A percentile compares a stretch with the other conserved stretches of the same genome.
Evolutionary conservation across 1,140 invertebrate genomes (phyloP).

Genomic region (Drosophila kanapiae): DNA sequence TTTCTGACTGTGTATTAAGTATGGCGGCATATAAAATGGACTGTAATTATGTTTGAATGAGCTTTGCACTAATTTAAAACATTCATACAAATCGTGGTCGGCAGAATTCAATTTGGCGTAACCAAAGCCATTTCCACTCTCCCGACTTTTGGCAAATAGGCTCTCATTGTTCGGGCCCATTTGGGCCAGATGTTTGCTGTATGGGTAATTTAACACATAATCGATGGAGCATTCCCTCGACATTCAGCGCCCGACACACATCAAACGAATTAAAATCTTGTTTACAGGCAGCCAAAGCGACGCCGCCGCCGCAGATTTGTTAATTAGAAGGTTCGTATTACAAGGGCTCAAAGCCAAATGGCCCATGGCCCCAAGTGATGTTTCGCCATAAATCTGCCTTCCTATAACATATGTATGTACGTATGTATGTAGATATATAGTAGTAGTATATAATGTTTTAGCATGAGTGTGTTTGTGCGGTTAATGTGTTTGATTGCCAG

Average conservation of each 20-base stretch:
- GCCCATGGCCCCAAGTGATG: constrained; percentile 16
- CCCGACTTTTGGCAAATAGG: constrained; percentile 30
- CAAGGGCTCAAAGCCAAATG: constrained; percentile 33
- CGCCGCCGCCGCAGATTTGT: constrained; percentile 54
- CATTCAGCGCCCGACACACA: constrained; percentile 33
- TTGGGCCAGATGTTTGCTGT: constrained; percentile 56
- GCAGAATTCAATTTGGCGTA: constrained; percentile 25
- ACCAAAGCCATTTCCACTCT: constrained; percentile 10
- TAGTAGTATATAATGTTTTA: background rate
- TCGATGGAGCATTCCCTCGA: constrained; percentile 56
- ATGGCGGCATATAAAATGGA: background rate
- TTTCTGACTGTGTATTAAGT: background rate
- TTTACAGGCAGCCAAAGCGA: constrained; percentile 56
- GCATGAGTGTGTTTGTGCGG: background rate
- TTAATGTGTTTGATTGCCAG: constrained; percentile 39
- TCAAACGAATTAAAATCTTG: constrained; percentile 65
- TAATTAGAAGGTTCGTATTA: constrained; percentile 65
- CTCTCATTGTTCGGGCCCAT: constrained; percentile 48
- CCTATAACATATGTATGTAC: background rate
- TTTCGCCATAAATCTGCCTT: constrained; percentile 38
- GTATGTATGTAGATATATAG: background rate
- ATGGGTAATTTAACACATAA: constrained; percentile 79
- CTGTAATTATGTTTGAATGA: background rate
- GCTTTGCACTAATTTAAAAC: constrained; percentile 12
- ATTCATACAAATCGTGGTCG: constrained; percentile 11